Evolutionary conservation across 2,113 vertebrate genomes (phyloP).

Genomic region (Tringa solitaria): DNA sequence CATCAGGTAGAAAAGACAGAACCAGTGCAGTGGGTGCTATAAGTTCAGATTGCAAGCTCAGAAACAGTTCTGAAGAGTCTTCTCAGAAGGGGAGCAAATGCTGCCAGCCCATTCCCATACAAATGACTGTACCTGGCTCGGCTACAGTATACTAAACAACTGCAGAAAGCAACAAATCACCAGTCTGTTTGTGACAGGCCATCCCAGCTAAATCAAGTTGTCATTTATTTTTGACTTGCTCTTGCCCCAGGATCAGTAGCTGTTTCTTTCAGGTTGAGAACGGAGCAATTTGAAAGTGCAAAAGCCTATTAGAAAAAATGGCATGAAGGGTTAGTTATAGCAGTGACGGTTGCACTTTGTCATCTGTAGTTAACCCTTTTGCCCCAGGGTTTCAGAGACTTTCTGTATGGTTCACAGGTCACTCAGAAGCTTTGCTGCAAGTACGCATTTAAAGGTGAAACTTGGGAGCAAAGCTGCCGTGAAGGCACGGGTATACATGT

Average conservation of each 20-base stretch:
- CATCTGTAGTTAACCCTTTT: slow-evolving; percentile 62
- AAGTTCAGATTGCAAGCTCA: not conserved
- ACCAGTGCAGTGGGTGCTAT: not conserved
- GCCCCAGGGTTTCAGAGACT: slow-evolving; percentile 32
- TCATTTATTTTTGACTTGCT: slow-evolving; percentile 70
- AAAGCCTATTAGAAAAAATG: slow-evolving; percentile 68
- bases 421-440: not conserved
- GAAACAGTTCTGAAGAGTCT: not conserved
- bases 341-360: slow-evolving; percentile 46
- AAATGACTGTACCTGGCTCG: not conserved
- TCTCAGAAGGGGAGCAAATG: not conserved
- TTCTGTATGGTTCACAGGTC: slow-evolving; percentile 43
- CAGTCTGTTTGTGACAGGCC: slow-evolving; percentile 56
- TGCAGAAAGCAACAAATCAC: slow-evolving; percentile 63
- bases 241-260: slow-evolving; percentile 55
- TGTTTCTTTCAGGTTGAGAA: slow-evolving; percentile 59
- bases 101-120: not conserved
- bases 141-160: slow-evolving; percentile 45
- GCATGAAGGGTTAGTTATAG: slow-evolving; percentile 66
- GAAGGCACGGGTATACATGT: not conserved
- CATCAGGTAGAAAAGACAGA: not conserved
- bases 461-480: not conserved
- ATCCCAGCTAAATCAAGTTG: slow-evolving; percentile 68
- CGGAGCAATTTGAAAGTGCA: slow-evolving; percentile 63
- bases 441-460: slow-evolving; percentile 24